Evolutionary conservation across 1,140 invertebrate genomes (phyloP).

Genomic region (Tetragonula clypearis): DNA sequence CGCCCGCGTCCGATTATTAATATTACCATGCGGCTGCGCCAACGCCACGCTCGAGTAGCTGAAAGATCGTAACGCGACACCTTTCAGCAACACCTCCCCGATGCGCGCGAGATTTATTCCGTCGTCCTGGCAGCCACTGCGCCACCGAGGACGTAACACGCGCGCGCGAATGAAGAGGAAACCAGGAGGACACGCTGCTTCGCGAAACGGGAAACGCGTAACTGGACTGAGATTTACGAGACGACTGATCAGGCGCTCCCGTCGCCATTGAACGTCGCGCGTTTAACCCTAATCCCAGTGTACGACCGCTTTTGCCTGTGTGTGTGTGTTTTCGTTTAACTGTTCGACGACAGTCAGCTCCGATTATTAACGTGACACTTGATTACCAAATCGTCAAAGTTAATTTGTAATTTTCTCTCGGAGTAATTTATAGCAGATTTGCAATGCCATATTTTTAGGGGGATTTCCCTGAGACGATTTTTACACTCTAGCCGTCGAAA

Average conservation of each 20-base stretch:
- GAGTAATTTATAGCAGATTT: too few species aligned
- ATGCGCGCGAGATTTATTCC: background rate
- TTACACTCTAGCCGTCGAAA: too few species aligned
- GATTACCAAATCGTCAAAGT: too few species aligned
- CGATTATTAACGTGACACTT: too few species aligned
- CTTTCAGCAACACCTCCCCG: conserved; percentile 39
- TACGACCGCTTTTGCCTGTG: background rate
- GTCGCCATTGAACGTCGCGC: too few species aligned
- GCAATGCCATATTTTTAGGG: too few species aligned
- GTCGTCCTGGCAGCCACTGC: too few species aligned
- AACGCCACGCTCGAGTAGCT: conserved; percentile 27
- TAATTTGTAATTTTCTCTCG: too few species aligned
- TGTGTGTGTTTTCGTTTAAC: too few species aligned
- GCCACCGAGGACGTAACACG: background rate
- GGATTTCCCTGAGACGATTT: too few species aligned
- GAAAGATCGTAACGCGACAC: conserved; percentile 63
- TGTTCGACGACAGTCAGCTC: too few species aligned
- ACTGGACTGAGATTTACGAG: background rate
- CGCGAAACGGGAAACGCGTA: background rate
- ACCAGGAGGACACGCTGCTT: background rate
- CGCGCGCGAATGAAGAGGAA: background rate
- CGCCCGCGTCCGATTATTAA: conserved; percentile 49
- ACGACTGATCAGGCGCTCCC: background rate
- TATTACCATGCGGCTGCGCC: conserved; percentile 27
- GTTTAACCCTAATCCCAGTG: background rate